These are phyloP conservation scores for Arctocebus calabarensis DNA, from an alignment of 2,797 vertebrate genomes.

Conservation along the genomic window DNA sequence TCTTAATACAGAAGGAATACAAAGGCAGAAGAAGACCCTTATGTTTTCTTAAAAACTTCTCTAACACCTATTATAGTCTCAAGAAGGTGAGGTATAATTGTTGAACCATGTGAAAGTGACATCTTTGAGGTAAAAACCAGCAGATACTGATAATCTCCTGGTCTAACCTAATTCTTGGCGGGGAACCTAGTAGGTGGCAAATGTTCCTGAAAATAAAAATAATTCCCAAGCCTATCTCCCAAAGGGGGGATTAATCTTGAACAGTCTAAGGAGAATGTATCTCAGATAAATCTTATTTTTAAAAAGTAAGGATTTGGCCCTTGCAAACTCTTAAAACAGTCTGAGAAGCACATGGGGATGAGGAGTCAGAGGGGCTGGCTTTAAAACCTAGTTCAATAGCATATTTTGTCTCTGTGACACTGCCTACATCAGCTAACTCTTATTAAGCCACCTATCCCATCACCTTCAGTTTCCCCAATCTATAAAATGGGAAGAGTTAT, in stretches of 20 bases:
- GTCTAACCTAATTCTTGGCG: background rate
- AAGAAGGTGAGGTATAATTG: background rate
- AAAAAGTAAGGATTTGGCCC: background rate
- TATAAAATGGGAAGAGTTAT: background rate
- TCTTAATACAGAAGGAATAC: background rate
- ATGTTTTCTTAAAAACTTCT: background rate
- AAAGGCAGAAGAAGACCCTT: background rate
- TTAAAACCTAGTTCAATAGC: background rate
- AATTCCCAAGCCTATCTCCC: background rate
- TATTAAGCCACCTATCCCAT: background rate
- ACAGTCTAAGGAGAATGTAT: background rate
- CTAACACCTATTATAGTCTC: background rate
- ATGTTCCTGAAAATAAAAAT: slow-evolving; percentile 21
- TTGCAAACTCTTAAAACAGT: background rate
- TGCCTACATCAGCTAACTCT: background rate
- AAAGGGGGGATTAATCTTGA: background rate
- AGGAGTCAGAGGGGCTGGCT: background rate
- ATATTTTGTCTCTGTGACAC: background rate
- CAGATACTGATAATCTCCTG: background rate
- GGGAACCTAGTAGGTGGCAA: background rate
- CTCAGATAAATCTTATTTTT: background rate
- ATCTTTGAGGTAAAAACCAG: background rate
- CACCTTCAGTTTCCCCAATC: background rate
- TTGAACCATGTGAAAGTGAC: background rate
- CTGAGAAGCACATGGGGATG: background rate